phyloP scores from a whole-genome alignment of 2,888 invertebrate species.

The Congeria kusceri region DNA sequence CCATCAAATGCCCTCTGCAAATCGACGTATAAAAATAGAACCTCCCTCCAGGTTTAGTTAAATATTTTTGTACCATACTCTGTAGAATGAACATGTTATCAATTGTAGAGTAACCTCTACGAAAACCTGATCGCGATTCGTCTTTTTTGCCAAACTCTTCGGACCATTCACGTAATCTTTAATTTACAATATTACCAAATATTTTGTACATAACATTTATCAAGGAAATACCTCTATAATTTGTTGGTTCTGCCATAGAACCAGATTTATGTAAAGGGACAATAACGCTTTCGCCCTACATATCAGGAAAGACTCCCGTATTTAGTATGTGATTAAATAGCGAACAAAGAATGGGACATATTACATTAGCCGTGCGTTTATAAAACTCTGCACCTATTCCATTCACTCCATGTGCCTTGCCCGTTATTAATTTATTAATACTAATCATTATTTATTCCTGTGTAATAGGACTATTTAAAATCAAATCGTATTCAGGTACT shows the following conservation, averaged over 20 bases:
- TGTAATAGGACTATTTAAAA: constrained; percentile 4
- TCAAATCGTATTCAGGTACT: background rate
- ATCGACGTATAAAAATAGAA: background rate
- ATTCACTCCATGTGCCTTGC: background rate
- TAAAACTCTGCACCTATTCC: no score
- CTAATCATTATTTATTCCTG: background rate
- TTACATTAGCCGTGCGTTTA: background rate
- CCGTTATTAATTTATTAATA: constrained; percentile 3
- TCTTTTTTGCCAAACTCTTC: constrained; percentile 14
- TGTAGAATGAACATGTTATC: constrained; percentile 15
- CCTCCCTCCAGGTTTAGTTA: constrained; percentile 9
- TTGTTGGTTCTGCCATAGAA: no score
- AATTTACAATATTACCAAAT: constrained; percentile 15
- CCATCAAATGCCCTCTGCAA: background rate
- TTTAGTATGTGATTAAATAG: constrained; percentile 10
- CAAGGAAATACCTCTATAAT: background rate
- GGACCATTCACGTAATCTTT: constrained; percentile 6
- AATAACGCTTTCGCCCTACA: constrained; percentile 13
- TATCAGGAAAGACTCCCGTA: constrained; percentile 7
- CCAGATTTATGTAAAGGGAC: constrained; percentile 15
- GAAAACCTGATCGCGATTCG: background rate
- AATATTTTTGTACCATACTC: constrained; percentile 12
- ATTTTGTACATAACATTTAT: constrained; percentile 6
- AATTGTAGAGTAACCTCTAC: constrained; percentile 6
- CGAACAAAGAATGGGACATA: background rate